A percentile compares a stretch with the other conserved stretches of the same genome.
phyloP scores from a whole-genome alignment of 2,888 invertebrate species.

The Pharmacophagus antenor region DNA sequence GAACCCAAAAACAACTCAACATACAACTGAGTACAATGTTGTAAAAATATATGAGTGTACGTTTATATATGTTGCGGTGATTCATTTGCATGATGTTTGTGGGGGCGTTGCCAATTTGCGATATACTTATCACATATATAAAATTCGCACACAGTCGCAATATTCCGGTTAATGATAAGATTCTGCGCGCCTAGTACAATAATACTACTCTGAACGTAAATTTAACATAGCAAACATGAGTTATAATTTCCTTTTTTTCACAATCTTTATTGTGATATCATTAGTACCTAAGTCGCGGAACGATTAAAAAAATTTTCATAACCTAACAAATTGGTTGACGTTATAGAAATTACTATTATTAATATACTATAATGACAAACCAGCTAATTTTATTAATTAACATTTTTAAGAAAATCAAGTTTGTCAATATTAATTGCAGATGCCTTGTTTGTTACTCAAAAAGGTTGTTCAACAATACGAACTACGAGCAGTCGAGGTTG shows the following conservation, averaged over 20 bases:
- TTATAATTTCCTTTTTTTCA: too few species aligned
- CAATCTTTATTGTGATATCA: too few species aligned
- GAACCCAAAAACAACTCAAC: constrained; percentile 11
- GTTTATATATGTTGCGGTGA: constrained; percentile 40
- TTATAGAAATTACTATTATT: too few species aligned
- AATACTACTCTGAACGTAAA: constrained; percentile 32
- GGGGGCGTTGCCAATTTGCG: constrained; percentile 68
- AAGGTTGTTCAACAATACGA: constrained; percentile 63
- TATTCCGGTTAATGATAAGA: constrained; percentile 31
- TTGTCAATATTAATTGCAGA: constrained; percentile 43
- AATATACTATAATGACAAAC: too few species aligned
- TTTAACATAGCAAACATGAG: too few species aligned
- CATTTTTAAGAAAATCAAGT: constrained; percentile 4
- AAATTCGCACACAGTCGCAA: constrained; percentile 42
- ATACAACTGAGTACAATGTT: background rate
- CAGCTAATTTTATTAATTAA: too few species aligned
- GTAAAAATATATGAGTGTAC: background rate
- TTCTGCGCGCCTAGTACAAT: constrained; percentile 56
- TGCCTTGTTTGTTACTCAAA: constrained; percentile 68
- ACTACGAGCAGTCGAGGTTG: constrained; percentile 60
- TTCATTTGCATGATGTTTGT: constrained; percentile 70
- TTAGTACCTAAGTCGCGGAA: too few species aligned
- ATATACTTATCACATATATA: constrained; percentile 47
- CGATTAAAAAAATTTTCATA: too few species aligned
- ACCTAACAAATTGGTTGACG: too few species aligned